Percentiles rank a stretch among this genome's conserved stretches.
These are phyloP conservation scores for Ceratitis capitata DNA, from an alignment of 1,140 invertebrate species.

Conservation along the genomic window DNA sequence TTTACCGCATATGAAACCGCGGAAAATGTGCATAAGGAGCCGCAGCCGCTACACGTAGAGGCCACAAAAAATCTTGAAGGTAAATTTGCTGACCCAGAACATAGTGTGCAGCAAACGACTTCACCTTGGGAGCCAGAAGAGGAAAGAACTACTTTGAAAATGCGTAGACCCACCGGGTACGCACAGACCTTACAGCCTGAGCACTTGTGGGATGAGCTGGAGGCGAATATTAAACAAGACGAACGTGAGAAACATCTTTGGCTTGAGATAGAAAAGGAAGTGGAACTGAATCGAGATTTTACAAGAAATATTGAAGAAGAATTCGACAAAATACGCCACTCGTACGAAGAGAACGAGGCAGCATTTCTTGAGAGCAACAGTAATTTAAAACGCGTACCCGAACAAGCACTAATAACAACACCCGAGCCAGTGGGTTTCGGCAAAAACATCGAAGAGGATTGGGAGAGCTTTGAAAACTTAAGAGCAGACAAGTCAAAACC, in stretches of 20 bases:
- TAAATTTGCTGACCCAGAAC: neutral
- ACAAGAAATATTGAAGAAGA: slow-evolving; percentile 47
- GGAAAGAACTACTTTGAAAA: neutral
- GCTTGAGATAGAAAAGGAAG: slow-evolving; percentile 42
- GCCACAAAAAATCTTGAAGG: neutral
- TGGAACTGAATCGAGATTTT: slow-evolving; percentile 9
- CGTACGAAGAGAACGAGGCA: slow-evolving; percentile 55
- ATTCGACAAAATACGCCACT: slow-evolving; percentile 52
- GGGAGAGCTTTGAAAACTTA: slow-evolving; percentile 59
- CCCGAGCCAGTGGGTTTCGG: slow-evolving; percentile 53
- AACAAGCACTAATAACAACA: neutral
- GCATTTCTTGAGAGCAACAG: slow-evolving; percentile 53
- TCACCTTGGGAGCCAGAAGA: neutral
- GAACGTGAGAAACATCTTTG: slow-evolving; percentile 32
- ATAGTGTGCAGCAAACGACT: neutral
- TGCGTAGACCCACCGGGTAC: neutral
- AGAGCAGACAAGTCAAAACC: neutral
- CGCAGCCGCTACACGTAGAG: neutral
- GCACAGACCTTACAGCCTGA: neutral
- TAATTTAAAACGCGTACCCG: neutral
- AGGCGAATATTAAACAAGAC: slow-evolving; percentile 12
- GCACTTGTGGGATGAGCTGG: neutral
- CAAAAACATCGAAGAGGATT: slow-evolving; percentile 61
- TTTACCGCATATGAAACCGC: neutral
- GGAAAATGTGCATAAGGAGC: neutral